Base-by-base conservation (phyloP, 2,797 vertebrate species). In the Crypturellus tataupa region DNA sequence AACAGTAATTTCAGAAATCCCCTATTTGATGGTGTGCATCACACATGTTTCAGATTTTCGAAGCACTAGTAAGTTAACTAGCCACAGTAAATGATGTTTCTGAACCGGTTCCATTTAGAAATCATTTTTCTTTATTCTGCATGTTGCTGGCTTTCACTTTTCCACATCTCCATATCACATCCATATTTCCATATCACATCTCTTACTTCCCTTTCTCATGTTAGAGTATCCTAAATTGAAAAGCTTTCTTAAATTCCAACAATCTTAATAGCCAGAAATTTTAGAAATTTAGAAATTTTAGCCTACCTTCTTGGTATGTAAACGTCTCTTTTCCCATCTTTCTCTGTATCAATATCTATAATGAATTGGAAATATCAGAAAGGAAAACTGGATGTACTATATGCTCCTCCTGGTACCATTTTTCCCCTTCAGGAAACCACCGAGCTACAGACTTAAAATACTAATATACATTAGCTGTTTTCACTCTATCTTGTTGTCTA, bases 1-100 rank as follows among this genome's bases (percentile, higher is more conserved):
- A 97, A 93, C 80, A 97, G 75, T 97, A 97, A 96, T 97, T 97
- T 97, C 92, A 96, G 95, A 97, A 97, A 96, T 96, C 44, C 79
- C 65, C 69, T 97, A 95, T 97, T 97, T 97, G 94, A 96, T 97
- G 95, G 89, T 96, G 95, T 88, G 87, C 82, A 97, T 97, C 97
- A 95, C 84, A 89, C 15, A 87, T 59, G 5, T 96, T 96, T 96
- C 93, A 96, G 90, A 95, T 94, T 97, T 96, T 91, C 73, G 90
- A 97, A 96, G 95, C 76, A 70, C 84, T 96, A 58, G 58, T 93
- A 89, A 82, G 70, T 95, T 97, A 97, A 96, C 95, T 95, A 91
- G 90, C 90, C 93, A 97, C 70, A 94, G 93, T 97, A 97, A 97
- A 97, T 87, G 84, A 93, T 0, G 2, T 58, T 91, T 97, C 93